Evolutionary conservation across 2,113 vertebrate genomes (phyloP).

Genomic region (Plecturocebus donacophilus): DNA sequence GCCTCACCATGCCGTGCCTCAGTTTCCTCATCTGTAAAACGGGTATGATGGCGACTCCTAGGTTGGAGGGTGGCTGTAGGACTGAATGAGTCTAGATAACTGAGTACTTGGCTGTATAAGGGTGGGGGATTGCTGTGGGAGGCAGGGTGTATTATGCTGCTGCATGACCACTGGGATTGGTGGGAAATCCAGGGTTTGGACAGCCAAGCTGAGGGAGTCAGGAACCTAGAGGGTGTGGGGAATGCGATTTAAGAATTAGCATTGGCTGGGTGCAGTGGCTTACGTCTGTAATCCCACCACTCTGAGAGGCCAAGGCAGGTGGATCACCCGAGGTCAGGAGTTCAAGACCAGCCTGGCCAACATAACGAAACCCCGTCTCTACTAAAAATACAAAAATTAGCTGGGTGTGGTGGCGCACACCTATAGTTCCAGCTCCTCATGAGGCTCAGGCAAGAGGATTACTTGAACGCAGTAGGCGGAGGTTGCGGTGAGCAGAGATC

Average conservation of each 20-base stretch:
- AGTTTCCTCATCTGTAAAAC: neutral
- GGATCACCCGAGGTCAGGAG: no score
- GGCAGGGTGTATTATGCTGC: neutral
- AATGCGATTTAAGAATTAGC: neutral
- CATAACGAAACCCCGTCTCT: no score
- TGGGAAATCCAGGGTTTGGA: neutral
- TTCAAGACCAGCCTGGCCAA: no score
- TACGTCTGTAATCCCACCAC: no score
- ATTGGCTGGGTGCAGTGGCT: no score
- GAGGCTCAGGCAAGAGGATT: no score
- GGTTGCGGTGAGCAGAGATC: no score
- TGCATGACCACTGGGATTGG: neutral
- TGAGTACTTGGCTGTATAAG: neutral
- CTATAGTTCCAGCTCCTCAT: no score
- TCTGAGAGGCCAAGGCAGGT: no score
- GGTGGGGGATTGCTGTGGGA: neutral
- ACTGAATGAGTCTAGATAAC: neutral
- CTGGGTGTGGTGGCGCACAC: fast-evolving
- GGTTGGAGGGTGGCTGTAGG: neutral
- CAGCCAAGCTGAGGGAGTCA: neutral
- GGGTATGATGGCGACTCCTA: neutral
- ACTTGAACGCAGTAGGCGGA: fast-evolving
- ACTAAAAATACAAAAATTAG: no score
- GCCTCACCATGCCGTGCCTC: neutral
- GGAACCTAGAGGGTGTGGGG: neutral